These are phyloP conservation scores for Cephus cinctus DNA, from an alignment of 1,140 invertebrate species.

Conservation along the genomic window DNA sequence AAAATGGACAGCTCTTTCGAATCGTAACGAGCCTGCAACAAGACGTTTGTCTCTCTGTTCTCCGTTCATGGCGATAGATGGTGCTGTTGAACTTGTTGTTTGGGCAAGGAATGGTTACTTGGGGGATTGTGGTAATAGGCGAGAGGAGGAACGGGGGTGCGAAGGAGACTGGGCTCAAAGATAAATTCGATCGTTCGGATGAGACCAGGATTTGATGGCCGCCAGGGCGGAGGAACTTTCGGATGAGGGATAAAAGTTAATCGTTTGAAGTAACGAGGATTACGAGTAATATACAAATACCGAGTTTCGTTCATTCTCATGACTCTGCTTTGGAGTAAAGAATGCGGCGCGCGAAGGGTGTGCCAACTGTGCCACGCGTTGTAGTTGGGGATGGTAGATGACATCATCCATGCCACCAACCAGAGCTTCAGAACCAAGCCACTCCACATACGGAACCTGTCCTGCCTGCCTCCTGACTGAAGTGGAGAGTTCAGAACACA, in stretches of 20 bases:
- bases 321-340: slow-evolving; percentile 58
- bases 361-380: slow-evolving; percentile 56
- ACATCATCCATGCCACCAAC: slow-evolving; percentile 56
- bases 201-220: too few relatives aligned
- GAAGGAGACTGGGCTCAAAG: too few relatives aligned
- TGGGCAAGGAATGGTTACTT: too few relatives aligned
- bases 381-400: slow-evolving; percentile 56
- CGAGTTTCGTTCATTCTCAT: slow-evolving; percentile 57
- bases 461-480: slow-evolving; percentile 58
- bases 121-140: too few relatives aligned
- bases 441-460: slow-evolving; percentile 56
- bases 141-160: too few relatives aligned
- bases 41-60: too few relatives aligned
- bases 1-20: too few relatives aligned
- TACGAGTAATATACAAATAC: slow-evolving; percentile 59
- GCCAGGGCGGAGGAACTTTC: too few relatives aligned
- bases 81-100: too few relatives aligned
- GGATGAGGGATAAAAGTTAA: slow-evolving; percentile 39
- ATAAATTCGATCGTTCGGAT: too few relatives aligned
- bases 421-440: slow-evolving; percentile 55
- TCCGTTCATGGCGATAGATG: too few relatives aligned
- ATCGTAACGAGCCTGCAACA: too few relatives aligned
- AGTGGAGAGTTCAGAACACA: slow-evolving; percentile 58
- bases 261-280: slow-evolving; percentile 55
- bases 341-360: slow-evolving; percentile 57